phyloP scores from a whole-genome alignment of 2,888 invertebrate species.

The Epirrhoe alternata region DNA sequence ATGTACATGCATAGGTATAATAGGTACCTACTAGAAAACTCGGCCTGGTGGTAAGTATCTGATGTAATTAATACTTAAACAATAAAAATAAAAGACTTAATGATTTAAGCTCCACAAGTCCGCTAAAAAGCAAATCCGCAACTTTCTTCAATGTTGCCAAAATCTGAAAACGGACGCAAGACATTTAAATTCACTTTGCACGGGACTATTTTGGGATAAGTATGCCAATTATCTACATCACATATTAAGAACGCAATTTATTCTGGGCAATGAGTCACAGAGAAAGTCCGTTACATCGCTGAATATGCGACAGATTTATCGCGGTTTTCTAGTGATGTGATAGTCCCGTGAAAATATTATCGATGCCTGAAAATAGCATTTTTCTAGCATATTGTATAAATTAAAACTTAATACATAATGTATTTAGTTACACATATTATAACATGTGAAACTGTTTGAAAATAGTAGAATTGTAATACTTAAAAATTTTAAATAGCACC shows the following conservation, averaged over 20 bases:
- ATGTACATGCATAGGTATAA: neutral
- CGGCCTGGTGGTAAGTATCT: neutral
- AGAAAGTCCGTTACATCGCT: constrained; percentile 84
- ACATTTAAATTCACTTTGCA: constrained; percentile 53
- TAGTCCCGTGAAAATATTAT: constrained; percentile 8
- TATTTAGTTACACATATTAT: too few species aligned
- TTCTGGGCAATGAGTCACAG: constrained; percentile 81
- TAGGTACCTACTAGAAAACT: too few species aligned
- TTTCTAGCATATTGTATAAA: neutral
- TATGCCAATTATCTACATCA: constrained; percentile 81
- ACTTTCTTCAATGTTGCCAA: constrained; percentile 26
- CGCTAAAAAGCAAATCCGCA: constrained; percentile 16
- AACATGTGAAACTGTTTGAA: too few species aligned
- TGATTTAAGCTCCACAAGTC: constrained; percentile 9
- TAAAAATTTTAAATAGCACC: too few species aligned
- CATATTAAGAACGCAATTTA: constrained; percentile 81
- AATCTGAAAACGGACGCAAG: constrained; percentile 24
- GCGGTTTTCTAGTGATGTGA: constrained; percentile 68
- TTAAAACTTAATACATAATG: too few species aligned
- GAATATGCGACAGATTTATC: constrained; percentile 85
- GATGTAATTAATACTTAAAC: neutral
- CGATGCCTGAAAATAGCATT: constrained; percentile 9
- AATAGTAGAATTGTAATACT: too few species aligned
- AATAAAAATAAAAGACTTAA: neutral
- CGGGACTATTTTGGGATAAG: constrained; percentile 74